phyloP scores from a whole-genome alignment of 2,888 invertebrate genomes.

The Amblyjoppa fuscipennis region DNA sequence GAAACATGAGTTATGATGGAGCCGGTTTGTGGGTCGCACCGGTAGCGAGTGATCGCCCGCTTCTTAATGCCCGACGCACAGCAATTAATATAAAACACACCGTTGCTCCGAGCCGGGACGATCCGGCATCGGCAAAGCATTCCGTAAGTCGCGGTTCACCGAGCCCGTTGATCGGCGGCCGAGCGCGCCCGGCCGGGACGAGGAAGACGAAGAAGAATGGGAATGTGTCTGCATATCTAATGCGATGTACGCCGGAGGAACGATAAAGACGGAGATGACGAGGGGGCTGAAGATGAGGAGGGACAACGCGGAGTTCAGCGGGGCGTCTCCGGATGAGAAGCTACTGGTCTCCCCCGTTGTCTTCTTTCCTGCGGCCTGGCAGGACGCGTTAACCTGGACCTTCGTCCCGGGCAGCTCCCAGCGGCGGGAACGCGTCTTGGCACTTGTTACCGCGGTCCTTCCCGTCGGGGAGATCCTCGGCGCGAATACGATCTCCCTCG shows the following conservation, averaged over 20 bases:
- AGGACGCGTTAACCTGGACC: slow-evolving; percentile 25
- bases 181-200: slow-evolving; percentile 52
- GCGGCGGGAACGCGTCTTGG: slow-evolving; percentile 7
- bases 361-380: slow-evolving; percentile 5
- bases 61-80: slow-evolving; percentile 49
- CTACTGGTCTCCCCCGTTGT: slow-evolving; percentile 79
- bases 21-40: slow-evolving; percentile 52
- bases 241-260: slow-evolving; percentile 5
- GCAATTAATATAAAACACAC: slow-evolving; percentile 54
- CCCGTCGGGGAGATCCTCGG: slow-evolving; percentile 8
- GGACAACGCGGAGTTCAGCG: slow-evolving; percentile 79
- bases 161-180: slow-evolving; percentile 58
- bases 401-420: slow-evolving; percentile 25
- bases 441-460: slow-evolving; percentile 14
- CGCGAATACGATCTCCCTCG: slow-evolving; percentile 56
- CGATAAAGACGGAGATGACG: slow-evolving; percentile 29
- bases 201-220: slow-evolving; percentile 53
- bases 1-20: slow-evolving; percentile 1
- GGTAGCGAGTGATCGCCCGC: slow-evolving; percentile 60
- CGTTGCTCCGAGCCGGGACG: slow-evolving; percentile 15
- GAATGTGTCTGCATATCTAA: slow-evolving; percentile 52
- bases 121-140: slow-evolving; percentile 81
- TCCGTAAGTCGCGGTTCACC: slow-evolving; percentile 80
- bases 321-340: slow-evolving; percentile 79
- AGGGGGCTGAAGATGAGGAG: slow-evolving; percentile 38